Base-by-base conservation (phyloP, 1,140 invertebrate genomes). In the Mactra quadrangularis region DNA sequence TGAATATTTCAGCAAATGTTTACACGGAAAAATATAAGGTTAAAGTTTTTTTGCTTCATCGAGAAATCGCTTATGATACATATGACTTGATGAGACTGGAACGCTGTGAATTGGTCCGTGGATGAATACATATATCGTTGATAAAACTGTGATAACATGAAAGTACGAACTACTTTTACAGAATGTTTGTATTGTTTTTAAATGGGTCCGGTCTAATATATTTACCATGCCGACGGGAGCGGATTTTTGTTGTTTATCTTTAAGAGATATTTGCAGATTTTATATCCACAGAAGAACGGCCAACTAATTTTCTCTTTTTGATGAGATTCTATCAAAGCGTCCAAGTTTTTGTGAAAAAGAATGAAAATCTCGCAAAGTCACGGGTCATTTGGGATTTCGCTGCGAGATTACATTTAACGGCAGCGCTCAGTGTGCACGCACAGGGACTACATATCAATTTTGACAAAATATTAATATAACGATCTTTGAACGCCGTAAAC, bases 1-100 rank as follows among this genome's bases (percentile, higher is more conserved):
- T 78, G 62, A 78, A 64, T 50, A 64, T 68, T 68, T 53, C 64
- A 68, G 68, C 76, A 78, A 78, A 78, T 68, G 60, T 78, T 78
- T 78, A 78, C 76, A 78, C 76, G 76, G 45, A 27, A 64, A 68
- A 64, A 66, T 59, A 68, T 55, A 68, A 78, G 60, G 41, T 68
- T 31, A 64, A 53, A 62, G 35, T 68, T 68, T 68, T 68, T 50
- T 25, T 31, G 45, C 35, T 25, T 25, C 64, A 27, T n/a, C 41
- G 45, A 68, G 41, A 68, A 50, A 68, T 68, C 41, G 45, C 45
- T 50, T 47, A 68, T 50, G 64, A 68, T 68, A 68, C 64, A 68
- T 47, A 45, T 45, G 64, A 50, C 45, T 68, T 38, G 6, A 50
- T 19, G 45, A 68, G 45, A 11, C 9, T 1, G 3, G 64, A 45